These are phyloP conservation scores for Aphelocoma californica DNA, from an alignment of 2,797 vertebrate genomes.

Conservation along the genomic window DNA sequence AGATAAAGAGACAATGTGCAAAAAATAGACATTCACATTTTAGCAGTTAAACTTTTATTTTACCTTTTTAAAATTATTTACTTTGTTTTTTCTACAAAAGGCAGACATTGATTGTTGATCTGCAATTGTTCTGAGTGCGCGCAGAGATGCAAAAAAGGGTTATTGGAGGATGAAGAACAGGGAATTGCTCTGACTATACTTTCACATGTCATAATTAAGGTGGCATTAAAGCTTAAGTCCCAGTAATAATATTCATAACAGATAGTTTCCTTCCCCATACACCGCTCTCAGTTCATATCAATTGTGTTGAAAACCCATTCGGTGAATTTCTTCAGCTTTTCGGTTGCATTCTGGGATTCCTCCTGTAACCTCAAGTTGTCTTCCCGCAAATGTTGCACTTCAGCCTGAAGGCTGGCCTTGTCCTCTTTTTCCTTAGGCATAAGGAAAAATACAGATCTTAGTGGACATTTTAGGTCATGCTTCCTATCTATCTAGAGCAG, in stretches of 20 bases:
- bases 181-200: constrained; percentile 54
- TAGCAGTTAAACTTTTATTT: constrained; percentile 82
- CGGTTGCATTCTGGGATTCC: constrained; percentile 92
- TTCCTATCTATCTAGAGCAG: not conserved
- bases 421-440: constrained; percentile 89
- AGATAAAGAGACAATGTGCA: constrained; percentile 80
- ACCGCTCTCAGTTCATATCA: constrained; percentile 89
- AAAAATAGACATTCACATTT: constrained; percentile 88
- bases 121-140: constrained; percentile 66
- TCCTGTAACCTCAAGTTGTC: constrained; percentile 93
- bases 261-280: not conserved
- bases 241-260: constrained; percentile 45
- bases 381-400: constrained; percentile 93
- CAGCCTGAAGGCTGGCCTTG: constrained; percentile 88
- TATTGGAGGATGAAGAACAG: constrained; percentile 45
- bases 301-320: constrained; percentile 99
- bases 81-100: constrained; percentile 79
- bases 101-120: constrained; percentile 77
- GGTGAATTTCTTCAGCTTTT: constrained; percentile 98
- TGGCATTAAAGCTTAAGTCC: constrained; percentile 58
- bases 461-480: not conserved
- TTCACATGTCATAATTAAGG: constrained; percentile 35
- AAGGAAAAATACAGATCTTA: constrained; percentile 23
- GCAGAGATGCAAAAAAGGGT: constrained; percentile 60
- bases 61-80: constrained; percentile 79